These are phyloP conservation scores for Ibycter americanus DNA, from an alignment of 2,797 vertebrate genomes.

Conservation along the genomic window DNA sequence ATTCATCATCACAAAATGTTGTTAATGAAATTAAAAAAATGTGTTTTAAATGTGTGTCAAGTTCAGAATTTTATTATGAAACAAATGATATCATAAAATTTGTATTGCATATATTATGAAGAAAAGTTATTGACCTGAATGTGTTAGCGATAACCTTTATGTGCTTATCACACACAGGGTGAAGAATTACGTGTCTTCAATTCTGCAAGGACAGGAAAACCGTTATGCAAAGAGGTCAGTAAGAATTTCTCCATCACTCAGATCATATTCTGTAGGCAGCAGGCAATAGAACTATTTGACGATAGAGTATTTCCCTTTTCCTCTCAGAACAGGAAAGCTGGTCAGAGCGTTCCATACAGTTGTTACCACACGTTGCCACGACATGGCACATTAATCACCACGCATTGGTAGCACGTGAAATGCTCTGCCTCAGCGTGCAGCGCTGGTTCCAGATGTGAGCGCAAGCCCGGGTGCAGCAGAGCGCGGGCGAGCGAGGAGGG, in stretches of 20 bases:
- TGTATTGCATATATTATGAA: not conserved
- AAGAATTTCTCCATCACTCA: not conserved
- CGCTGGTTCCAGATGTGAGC: not conserved
- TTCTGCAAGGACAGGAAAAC: not conserved
- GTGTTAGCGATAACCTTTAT: not conserved
- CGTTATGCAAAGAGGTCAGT: not conserved
- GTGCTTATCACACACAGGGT: not conserved
- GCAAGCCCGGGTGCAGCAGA: not conserved
- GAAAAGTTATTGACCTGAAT: not conserved
- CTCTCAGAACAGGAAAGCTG: not conserved
- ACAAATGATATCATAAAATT: accelerated
- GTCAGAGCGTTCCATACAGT: not conserved
- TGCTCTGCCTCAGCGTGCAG: not conserved
- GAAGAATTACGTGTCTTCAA: not conserved
- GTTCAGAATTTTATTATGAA: not conserved
- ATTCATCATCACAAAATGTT: not conserved
- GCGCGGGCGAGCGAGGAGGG: accelerated
- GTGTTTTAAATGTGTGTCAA: not conserved
- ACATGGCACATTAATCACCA: accelerated
- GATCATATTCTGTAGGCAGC: not conserved
- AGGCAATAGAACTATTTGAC: not conserved
- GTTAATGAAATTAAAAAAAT: not conserved
- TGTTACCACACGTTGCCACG: too few species aligned
- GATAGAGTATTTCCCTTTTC: not conserved
- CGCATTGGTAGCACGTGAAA: accelerated